These are phyloP conservation scores for Gorsachius magnificus DNA, from an alignment of 2,797 vertebrate species.

Conservation along the genomic window DNA sequence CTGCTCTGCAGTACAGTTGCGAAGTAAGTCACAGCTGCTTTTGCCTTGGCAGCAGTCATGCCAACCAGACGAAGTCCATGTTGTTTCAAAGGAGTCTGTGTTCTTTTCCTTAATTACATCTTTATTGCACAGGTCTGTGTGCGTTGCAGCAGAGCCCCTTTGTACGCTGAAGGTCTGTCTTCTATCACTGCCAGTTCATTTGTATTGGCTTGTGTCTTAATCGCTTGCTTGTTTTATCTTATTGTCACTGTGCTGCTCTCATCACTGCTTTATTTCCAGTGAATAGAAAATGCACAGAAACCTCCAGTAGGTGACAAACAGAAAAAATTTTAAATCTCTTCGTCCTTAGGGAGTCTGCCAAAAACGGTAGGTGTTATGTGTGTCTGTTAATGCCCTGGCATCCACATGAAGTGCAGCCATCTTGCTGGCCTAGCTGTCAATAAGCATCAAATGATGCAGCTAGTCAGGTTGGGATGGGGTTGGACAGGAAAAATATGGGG, in stretches of 20 bases:
- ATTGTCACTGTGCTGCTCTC: background rate
- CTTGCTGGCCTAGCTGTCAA: background rate
- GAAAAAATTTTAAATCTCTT: background rate
- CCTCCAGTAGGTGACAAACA: background rate
- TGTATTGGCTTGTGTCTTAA: background rate
- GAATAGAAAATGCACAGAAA: background rate
- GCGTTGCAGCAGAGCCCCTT: slow-evolving; percentile 7
- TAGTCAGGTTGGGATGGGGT: background rate
- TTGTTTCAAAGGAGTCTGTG: slow-evolving; percentile 29
- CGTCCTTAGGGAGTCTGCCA: background rate
- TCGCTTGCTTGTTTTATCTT: background rate
- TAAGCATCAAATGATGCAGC: background rate
- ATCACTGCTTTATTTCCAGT: background rate
- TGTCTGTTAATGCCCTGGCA: background rate
- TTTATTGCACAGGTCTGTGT: slow-evolving; percentile 35
- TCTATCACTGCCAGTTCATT: slow-evolving; percentile 29
- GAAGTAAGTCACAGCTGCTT: background rate
- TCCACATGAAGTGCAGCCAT: background rate
- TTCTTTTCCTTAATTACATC: slow-evolving; percentile 49
- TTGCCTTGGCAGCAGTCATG: background rate
- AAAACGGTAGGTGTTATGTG: background rate
- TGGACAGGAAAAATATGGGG: background rate
- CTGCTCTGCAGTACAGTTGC: background rate
- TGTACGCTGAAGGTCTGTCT: background rate
- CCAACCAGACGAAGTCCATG: background rate